Evolutionary conservation across 2,888 invertebrate genomes (phyloP), one percentile per base, ranked within the genome.

Genomic region (Hoplodrina ambigua): DNA sequence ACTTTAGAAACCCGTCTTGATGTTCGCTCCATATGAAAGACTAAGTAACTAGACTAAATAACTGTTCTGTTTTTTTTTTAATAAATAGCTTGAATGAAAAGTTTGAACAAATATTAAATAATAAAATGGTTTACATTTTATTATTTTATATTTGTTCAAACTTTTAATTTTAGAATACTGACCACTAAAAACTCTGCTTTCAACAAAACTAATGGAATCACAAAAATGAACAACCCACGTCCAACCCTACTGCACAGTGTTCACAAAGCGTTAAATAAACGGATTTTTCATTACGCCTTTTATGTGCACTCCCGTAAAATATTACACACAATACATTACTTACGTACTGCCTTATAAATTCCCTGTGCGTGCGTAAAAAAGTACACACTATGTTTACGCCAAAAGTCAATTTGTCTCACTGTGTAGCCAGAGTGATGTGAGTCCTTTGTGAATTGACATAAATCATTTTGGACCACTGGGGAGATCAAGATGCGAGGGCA

Each of bases 391-490:
- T 86, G 80, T 86, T 83, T 78, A 79, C 75, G 86, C 84, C 86
- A 80, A 74, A 75, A 80, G 86, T 81, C 85, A 85, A 87, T 88
- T 88, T 86, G 84, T 86, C 86, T 81, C 83, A 74, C 75, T 82
- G 63, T 84, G 83, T 83, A 70, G 61, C 75, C 81, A 65, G 79
- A 83, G 68, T 81, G 75, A 83, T 81, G 73, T 83, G 73, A 65
- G 78, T 63, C 84, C 78, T 80, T 81, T 80, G 73, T 60, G 69
- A 61, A 77, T 81, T 76, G 82, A 71, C 62, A 79, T 84, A 85
- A 84, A 85, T 83, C 84, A 83, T 85, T 59, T 75, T 67, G 69
- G 61, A 60, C 72, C 73, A 72, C 75, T 46, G 41, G 79, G 83
- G 72, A 72, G 69, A 80, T 82, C 68, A 77, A 72, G 70, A 72